Evolutionary conservation across 2,797 vertebrate species (phyloP).

Genomic region (Gallirallus australis): DNA sequence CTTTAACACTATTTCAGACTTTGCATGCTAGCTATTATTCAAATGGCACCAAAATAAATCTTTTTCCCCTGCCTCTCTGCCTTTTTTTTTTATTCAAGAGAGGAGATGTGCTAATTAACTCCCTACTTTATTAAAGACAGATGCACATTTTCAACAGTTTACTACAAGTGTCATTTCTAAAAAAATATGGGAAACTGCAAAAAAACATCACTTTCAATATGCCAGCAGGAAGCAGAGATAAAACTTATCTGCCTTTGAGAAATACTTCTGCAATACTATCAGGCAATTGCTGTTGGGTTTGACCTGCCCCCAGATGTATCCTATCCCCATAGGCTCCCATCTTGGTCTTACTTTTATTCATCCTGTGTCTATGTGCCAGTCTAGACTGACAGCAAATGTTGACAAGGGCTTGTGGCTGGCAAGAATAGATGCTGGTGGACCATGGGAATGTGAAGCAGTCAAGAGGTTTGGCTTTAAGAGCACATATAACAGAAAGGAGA

Average conservation of each 20-base stretch:
- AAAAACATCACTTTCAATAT: not conserved
- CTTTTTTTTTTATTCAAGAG: constrained; percentile 2
- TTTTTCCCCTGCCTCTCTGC: constrained; percentile 15
- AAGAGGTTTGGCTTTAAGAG: not conserved
- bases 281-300: not conserved
- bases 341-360: fast-evolving
- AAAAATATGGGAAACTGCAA: constrained; percentile 23
- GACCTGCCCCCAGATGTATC: not conserved
- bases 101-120: constrained; percentile 58
- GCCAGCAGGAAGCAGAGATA: not conserved
- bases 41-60: constrained; percentile 54
- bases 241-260: not conserved
- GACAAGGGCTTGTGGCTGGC: not conserved
- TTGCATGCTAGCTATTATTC: constrained; percentile 43
- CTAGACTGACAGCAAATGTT: not conserved
- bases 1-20: constrained; percentile 50
- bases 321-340: not conserved
- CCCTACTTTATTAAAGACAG: constrained; percentile 37
- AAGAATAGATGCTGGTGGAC: not conserved
- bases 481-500: not conserved
- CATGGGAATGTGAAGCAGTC: fast-evolving
- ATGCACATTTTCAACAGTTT: constrained; percentile 41
- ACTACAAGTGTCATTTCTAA: constrained; percentile 28
- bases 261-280: not conserved
- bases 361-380: not conserved